Evolutionary conservation across 2,113 vertebrate genomes (phyloP).

Genomic region (Tretioscincus oriximinensis): DNA sequence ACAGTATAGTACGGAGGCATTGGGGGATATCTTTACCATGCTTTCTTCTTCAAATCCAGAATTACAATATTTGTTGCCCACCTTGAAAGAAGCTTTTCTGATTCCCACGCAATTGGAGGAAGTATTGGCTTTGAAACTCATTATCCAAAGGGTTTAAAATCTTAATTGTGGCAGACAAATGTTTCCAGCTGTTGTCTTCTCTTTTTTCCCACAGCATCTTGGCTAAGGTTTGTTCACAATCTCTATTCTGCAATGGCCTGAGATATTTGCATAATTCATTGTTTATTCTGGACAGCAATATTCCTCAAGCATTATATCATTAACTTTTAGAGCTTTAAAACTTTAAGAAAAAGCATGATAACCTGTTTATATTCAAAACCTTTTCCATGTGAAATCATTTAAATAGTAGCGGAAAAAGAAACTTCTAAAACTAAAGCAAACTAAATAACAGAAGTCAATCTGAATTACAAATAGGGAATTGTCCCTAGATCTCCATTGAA

Average conservation of each 20-base stretch:
- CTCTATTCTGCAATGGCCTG: slow-evolving; percentile 55
- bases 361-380: slow-evolving; percentile 63
- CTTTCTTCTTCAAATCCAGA: background rate
- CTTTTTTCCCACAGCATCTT: slow-evolving; percentile 72
- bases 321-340: slow-evolving; percentile 36
- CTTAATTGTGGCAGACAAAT: slow-evolving; percentile 62
- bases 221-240: slow-evolving; percentile 59
- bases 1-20: too few relatives aligned
- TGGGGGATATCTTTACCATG: background rate
- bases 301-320: slow-evolving; percentile 58
- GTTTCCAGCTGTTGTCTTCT: slow-evolving; percentile 68
- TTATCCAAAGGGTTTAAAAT: slow-evolving; percentile 59
- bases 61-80: slow-evolving; percentile 9
- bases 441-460: slow-evolving; percentile 25
- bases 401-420: background rate
- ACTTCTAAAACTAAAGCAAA: slow-evolving; percentile 43
- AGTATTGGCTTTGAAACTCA: slow-evolving; percentile 34
- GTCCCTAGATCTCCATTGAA: background rate
- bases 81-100: slow-evolving; percentile 35
- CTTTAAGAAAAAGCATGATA: slow-evolving; percentile 51
- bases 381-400: slow-evolving; percentile 44
- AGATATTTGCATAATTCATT: slow-evolving; percentile 63
- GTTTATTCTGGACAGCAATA: slow-evolving; percentile 61
- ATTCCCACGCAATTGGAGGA: slow-evolving; percentile 38
- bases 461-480: slow-evolving; percentile 31